Evolutionary conservation across 2,797 vertebrate species (phyloP), one percentile per base, ranked within the genome.

Genomic region (Margarornis squamiger): DNA sequence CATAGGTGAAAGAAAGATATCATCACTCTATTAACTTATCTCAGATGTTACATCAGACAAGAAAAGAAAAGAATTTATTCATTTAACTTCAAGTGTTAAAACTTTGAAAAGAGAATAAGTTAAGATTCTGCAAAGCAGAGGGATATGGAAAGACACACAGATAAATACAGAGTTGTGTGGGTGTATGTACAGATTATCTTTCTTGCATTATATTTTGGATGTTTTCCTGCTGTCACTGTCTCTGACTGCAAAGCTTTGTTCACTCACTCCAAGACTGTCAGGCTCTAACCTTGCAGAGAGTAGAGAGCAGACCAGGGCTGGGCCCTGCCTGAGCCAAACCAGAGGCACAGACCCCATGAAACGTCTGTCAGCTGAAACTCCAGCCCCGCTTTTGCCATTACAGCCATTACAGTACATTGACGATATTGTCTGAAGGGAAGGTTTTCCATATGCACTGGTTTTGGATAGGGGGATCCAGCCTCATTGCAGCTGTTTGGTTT

Each of bases 71-170:
- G 2, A 24, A 72, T 19, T 49, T 62, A 18, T 54, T 81, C 21
- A n/a, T 32, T 70, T 58, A 58, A 41, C 5, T 62, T 75, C 16
- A 59, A 29, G 7, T 20, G n/a, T 43, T 59, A 21, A 62, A 82
- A 62, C 2, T 41, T 55, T 46, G 39, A 74, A 67, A 49, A 74
- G 10, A 30, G 38, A 49, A 36, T 32, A 88, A 71, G 1, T 4
- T 49, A 46, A 46, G 11, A 7, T 65, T 83, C 41, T 77, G 15
- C 21, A 51, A 59, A 93, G 36, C 36, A 22, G 5, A 52, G 6
- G 39, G 38, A 23, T 58, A 32, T 10, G 0, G 1, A 39, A 73
- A 59, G 36, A 22, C 45, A 18, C n/a, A 13, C 0, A 21, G 26
- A 43, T 34, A 66, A 39, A 57, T 32, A 45, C 3, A 34, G 72